Conservation (phyloP, 2,888 invertebrate genomes). For the Masnerella sp. region DNA sequence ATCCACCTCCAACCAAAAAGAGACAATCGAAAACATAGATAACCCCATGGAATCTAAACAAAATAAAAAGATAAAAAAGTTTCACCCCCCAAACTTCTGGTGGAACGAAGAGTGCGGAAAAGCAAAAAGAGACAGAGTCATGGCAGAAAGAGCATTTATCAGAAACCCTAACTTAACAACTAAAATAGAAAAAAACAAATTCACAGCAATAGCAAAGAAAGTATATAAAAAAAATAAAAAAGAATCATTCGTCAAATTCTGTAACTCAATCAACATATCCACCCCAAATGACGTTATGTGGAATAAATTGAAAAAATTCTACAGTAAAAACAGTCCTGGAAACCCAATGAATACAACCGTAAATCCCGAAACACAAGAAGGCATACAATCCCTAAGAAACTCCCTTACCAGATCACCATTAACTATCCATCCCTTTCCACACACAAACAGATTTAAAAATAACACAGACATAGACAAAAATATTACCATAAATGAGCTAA, state of each 20-base stretch:
- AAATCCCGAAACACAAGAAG: too few species aligned
- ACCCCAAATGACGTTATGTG: constrained; percentile 10
- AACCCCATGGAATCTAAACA: too few species aligned
- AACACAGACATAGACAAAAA: too few species aligned
- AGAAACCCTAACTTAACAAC: not conserved
- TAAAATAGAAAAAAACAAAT: constrained; percentile 7
- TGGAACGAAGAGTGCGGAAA: not conserved
- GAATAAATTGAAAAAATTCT: constrained; percentile 13
- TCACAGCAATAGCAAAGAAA: constrained; percentile 16
- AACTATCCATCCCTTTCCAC: too few species aligned
- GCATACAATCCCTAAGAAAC: not conserved
- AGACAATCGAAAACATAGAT: too few species aligned
- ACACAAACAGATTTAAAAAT: too few species aligned
- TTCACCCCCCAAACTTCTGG: not conserved
- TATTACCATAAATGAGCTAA: too few species aligned
- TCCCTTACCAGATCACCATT: too few species aligned
- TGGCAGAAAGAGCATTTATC: constrained; percentile 13
- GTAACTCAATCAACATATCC: not conserved
- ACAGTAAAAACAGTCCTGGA: constrained; percentile 2
- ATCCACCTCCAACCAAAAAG: too few species aligned
- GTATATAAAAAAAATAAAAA: constrained; percentile 13
- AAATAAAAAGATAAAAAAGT: too few species aligned
- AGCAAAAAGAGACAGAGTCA: not conserved
- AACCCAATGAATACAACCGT: constrained; percentile 1
- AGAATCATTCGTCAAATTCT: not conserved